These are phyloP conservation scores for Erythrolamprus reginae DNA, from an alignment of 2,113 vertebrate species.

Conservation along the genomic window DNA sequence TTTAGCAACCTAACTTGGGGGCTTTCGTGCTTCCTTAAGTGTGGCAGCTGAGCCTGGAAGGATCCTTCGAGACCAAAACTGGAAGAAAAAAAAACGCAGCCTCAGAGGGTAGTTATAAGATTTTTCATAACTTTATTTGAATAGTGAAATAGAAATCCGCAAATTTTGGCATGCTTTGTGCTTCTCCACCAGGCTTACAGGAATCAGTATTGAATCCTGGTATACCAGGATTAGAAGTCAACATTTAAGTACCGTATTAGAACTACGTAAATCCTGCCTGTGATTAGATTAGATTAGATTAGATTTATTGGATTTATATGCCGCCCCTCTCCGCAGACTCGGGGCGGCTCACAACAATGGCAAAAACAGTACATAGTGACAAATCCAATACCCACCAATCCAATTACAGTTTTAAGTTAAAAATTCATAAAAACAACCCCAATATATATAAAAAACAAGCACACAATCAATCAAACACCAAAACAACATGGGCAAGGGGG, in stretches of 20 bases:
- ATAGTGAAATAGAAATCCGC: neutral
- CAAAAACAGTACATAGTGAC: too few relatives aligned
- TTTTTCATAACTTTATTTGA: neutral
- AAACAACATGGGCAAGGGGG: too few relatives aligned
- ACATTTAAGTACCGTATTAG: neutral
- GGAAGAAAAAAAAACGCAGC: neutral
- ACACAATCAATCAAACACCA: too few relatives aligned
- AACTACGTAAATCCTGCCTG: neutral
- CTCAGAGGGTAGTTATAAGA: neutral
- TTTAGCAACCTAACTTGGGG: slow-evolving; percentile 65
- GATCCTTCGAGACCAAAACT: neutral
- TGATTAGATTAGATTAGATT: too few relatives aligned
- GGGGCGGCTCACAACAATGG: too few relatives aligned
- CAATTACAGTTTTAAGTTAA: too few relatives aligned
- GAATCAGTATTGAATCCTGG: neutral
- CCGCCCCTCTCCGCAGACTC: too few relatives aligned
- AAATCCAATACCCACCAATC: too few relatives aligned
- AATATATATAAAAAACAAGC: too few relatives aligned
- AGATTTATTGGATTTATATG: too few relatives aligned
- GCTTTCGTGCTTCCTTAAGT: slow-evolving; percentile 3
- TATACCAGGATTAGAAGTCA: neutral
- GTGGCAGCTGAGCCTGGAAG: neutral
- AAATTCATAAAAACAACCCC: too few relatives aligned
- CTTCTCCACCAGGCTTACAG: neutral
- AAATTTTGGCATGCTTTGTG: neutral